Conservation (phyloP, 2,113 vertebrate genomes). For the Edolisoma coerulescens region DNA sequence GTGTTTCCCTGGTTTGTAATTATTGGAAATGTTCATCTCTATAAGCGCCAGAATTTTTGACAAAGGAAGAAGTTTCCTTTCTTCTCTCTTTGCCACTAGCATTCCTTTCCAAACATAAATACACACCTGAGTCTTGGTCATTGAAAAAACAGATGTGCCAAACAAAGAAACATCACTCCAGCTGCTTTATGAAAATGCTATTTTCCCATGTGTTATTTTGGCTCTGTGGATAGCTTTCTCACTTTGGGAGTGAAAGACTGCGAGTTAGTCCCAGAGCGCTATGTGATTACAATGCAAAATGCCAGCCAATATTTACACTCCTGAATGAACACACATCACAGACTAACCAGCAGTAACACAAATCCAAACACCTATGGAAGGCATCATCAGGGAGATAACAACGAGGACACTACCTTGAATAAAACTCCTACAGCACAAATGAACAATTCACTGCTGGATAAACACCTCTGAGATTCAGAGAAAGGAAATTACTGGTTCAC, state of each 20-base stretch:
- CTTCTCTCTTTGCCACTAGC: neutral
- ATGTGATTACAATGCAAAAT: slow-evolving; percentile 9
- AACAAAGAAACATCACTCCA: neutral
- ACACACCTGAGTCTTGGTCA: neutral
- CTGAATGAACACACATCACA: slow-evolving; percentile 25
- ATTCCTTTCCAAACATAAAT: neutral
- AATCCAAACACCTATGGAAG: slow-evolving; percentile 21
- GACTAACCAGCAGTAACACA: neutral
- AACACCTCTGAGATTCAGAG: slow-evolving; percentile 15
- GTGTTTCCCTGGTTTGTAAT: neutral
- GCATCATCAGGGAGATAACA: slow-evolving; percentile 12
- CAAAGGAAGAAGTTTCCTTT: neutral
- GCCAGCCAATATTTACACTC: slow-evolving; percentile 2
- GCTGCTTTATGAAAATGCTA: neutral
- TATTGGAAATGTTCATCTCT: neutral
- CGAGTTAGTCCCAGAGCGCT: neutral
- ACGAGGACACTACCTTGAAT: neutral
- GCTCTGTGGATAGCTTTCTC: neutral
- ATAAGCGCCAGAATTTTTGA: neutral
- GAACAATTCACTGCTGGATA: neutral
- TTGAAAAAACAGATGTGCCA: neutral
- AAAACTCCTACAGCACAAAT: neutral
- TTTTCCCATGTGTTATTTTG: neutral
- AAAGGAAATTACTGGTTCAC: neutral
- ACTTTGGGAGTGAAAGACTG: neutral